Evolutionary conservation across 2,888 invertebrate species (phyloP), one percentile per base, ranked within the genome.

Genomic region (Chrysomela aeneicollis): DNA sequence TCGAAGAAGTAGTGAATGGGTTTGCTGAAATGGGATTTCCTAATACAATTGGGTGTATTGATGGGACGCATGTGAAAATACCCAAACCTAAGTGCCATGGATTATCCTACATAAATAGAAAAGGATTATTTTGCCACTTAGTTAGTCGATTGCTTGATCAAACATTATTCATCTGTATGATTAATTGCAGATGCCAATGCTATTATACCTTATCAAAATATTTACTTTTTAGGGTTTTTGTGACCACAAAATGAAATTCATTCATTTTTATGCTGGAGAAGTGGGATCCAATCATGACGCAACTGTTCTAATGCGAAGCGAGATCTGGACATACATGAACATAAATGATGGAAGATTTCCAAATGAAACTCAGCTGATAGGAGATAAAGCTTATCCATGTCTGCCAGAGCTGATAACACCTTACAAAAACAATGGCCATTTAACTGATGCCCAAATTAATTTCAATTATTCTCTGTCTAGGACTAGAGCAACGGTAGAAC

Each of bases 31-130:
- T 46, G 57, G 57, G 57, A 46, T 21, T 46, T n/a, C 46, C 46
- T 8, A 19, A 35, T 55, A 55, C 55, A 2, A 55, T 55, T 2
- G 58, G 58, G 15, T 58, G 42, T 47, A 58, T 30, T 49, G 47
- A 47, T 50, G 63, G 59, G 6, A 63, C n/a, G n/a, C n/a, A n/a
- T n/a, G n/a, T n/a, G n/a, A n/a, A n/a, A n/a, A n/a, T 63, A 15
- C 54, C 54, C 1, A 53, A 59, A 19, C 59, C 59, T 10, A 63
- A 63, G 53, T 32, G 59, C 10, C 54, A 53, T 63, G 63, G n/a
- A n/a, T n/a, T n/a, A n/a, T n/a, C n/a, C n/a, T n/a, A n/a, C n/a
- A n/a, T n/a, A n/a, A n/a, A n/a, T 26, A n/a, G n/a, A n/a, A n/a
- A n/a, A n/a, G n/a, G n/a, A n/a, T n/a, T n/a, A n/a, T n/a, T n/a